A percentile compares a stretch with the other conserved stretches of the same genome.
phyloP scores from a whole-genome alignment of 2,797 vertebrate genomes.

The Tenualosa thibaudeaui region DNA sequence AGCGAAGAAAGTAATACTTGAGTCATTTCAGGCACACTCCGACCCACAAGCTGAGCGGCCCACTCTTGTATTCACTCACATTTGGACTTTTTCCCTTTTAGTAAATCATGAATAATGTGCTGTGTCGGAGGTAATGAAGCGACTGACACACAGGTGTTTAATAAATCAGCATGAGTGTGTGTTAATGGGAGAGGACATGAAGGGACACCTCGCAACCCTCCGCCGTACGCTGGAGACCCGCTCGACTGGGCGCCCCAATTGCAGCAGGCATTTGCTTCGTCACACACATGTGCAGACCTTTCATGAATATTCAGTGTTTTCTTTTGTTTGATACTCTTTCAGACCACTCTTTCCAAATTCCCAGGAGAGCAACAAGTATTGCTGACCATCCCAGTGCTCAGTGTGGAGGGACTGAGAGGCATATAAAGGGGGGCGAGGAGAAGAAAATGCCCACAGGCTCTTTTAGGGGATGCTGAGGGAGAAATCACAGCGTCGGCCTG shows the following conservation, averaged over 20 bases:
- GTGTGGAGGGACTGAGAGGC: constrained; percentile 52
- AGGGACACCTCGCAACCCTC: not conserved
- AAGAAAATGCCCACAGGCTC: constrained; percentile 61
- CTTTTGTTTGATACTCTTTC: not conserved
- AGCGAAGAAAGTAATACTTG: not conserved
- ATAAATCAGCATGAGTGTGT: not conserved
- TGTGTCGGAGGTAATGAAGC: constrained; percentile 10
- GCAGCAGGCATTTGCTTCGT: not conserved
- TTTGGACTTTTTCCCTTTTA: not conserved
- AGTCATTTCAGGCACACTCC: not conserved
- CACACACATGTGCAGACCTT: not conserved
- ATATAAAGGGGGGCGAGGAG: constrained; percentile 54
- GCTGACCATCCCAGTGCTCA: constrained; percentile 41
- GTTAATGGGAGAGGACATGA: not conserved
- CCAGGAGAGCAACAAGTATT: constrained; percentile 42
- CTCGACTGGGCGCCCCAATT: not conserved
- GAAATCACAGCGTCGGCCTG: constrained; percentile 69
- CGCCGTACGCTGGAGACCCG: not conserved
- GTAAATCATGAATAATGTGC: constrained; percentile 20
- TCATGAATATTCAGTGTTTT: constrained; percentile 47
- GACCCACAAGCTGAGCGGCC: not conserved
- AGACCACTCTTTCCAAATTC: not conserved
- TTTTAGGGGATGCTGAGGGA: constrained; percentile 41
- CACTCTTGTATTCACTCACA: not conserved
- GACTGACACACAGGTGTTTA: constrained; percentile 17